Conservation (phyloP, 2,888 invertebrate genomes). For the Idaea dimidiata region DNA sequence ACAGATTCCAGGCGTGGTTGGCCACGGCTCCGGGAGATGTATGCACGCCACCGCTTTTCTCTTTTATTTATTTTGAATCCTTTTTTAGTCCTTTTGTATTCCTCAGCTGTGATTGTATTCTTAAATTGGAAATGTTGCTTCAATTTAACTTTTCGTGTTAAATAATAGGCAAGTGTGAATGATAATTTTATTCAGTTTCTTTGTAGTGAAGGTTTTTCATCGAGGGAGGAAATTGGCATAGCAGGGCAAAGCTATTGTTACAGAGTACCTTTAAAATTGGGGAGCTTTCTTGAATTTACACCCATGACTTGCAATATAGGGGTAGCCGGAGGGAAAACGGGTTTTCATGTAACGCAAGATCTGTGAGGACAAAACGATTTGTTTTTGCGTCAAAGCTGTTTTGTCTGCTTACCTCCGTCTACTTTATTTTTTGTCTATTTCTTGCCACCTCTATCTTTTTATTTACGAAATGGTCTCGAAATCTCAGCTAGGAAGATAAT, state of each 20-base stretch:
- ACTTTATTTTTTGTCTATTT: neutral
- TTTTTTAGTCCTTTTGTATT: slow-evolving; percentile 32
- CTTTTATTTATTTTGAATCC: slow-evolving; percentile 43
- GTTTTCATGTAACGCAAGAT: slow-evolving; percentile 27
- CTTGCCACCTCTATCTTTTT: neutral
- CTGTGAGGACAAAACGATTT: slow-evolving; percentile 25
- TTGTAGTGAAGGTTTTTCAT: slow-evolving; percentile 60
- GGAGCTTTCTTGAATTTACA: slow-evolving; percentile 79
- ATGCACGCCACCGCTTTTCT: slow-evolving; percentile 49
- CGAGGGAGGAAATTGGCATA: slow-evolving; percentile 76
- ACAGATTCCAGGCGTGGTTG: slow-evolving; percentile 65
- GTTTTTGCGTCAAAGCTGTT: slow-evolving; percentile 12
- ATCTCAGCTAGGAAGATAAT: no score
- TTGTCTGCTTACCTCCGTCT: slow-evolving; percentile 18
- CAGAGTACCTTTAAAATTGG: slow-evolving; percentile 77
- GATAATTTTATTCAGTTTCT: slow-evolving; percentile 74
- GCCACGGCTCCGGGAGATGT: slow-evolving; percentile 46
- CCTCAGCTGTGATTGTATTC: slow-evolving; percentile 33
- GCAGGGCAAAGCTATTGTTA: slow-evolving; percentile 73
- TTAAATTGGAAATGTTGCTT: slow-evolving; percentile 40
- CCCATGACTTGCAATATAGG: slow-evolving; percentile 73
- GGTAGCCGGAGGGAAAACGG: slow-evolving; percentile 49
- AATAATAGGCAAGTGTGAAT: slow-evolving; percentile 55
- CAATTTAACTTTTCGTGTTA: slow-evolving; percentile 50
- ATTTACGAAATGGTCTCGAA: no score